Percentiles rank a stretch among this genome's conserved stretches.
Conservation (phyloP, 2,888 invertebrate genomes). For the Folsomia candida region DNA sequence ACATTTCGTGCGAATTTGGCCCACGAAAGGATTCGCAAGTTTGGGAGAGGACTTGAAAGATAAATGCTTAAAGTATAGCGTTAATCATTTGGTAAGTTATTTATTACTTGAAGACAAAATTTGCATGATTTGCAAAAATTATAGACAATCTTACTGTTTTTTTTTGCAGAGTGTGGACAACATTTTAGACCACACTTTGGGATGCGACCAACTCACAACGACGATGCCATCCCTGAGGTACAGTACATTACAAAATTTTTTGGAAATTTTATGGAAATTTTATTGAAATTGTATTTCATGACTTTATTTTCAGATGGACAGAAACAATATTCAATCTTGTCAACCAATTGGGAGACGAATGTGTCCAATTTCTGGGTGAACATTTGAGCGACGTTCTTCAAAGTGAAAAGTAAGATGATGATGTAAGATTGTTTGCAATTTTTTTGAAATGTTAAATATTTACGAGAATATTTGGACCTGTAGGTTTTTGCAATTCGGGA, state of each 20-base stretch:
- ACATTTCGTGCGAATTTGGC: slow-evolving; percentile 85
- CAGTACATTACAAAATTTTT: no score
- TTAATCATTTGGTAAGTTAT: slow-evolving; percentile 67
- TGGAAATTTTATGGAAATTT: no score
- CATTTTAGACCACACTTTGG: slow-evolving; percentile 76
- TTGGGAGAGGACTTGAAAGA: slow-evolving; percentile 78
- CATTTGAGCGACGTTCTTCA: slow-evolving; percentile 74
- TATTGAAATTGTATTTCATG: slow-evolving; percentile 5
- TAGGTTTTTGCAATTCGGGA: slow-evolving; percentile 66
- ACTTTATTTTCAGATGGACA: slow-evolving; percentile 60
- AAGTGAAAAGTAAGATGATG: slow-evolving; percentile 59
- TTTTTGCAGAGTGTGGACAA: slow-evolving; percentile 67
- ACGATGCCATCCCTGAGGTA: slow-evolving; percentile 73
- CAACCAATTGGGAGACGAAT: slow-evolving; percentile 74
- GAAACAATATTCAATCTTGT: slow-evolving; percentile 74
- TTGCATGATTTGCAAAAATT: slow-evolving; percentile 3
- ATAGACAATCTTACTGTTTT: background rate
- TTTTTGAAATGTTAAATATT: no score
- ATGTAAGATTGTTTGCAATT: background rate
- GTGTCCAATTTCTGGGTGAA: slow-evolving; percentile 74
- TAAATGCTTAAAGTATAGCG: slow-evolving; percentile 78
- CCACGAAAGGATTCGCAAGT: slow-evolving; percentile 81
- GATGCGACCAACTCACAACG: slow-evolving; percentile 76
- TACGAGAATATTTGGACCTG: no score
- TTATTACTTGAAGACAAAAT: background rate